Evolutionary conservation across 1,140 invertebrate genomes (phyloP), one percentile per base, ranked within the genome.

Genomic region (Macrocentrus cingulum): DNA sequence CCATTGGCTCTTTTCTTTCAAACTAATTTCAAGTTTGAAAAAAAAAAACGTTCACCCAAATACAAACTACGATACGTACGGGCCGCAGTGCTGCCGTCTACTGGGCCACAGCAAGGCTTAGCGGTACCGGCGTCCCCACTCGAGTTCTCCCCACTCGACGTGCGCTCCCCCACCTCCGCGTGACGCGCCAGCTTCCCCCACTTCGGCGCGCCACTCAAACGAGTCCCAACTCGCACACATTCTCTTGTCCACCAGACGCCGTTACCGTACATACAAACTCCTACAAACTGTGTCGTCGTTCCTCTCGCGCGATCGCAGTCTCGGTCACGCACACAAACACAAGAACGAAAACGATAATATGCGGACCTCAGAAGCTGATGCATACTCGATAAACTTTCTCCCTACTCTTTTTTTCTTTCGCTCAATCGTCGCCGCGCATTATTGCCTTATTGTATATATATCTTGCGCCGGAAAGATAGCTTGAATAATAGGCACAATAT

Each of bases 61-160:
- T 15, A 56, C 61, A 50, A 61, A 63, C 66, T 66, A 63, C 73
- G 75, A 74, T 74, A 70, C 71, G 70, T 72, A 67, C 74, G 67
- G 67, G 66, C 65, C 74, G 72, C 76, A 77, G 77, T 79, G 77
- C 77, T 79, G 77, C 77, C 76, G 74, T 71, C 77, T 80, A 79
- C 76, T 79, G 77, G 74, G 49, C 59, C 59, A 59, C 63, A 61
- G 53, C 32, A 39, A 64, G 63, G 63, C 64, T 67, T 60, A 61
- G 50, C 42, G 63, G 55, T 44, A 36, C 39, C 56, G 36, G 54
- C 46, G 42, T 51, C 50, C 48, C 59, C 50, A 22, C 39, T 3
- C 7, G 36, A 8, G 3, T 15, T 11, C 36, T 13, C 3, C 36
- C 36, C 13, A 2, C 36, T 11, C 36, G 13, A 39, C 36, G 4